These are phyloP conservation scores for Sebastes reedi DNA, from an alignment of 2,797 vertebrate genomes.

Conservation along the genomic window DNA sequence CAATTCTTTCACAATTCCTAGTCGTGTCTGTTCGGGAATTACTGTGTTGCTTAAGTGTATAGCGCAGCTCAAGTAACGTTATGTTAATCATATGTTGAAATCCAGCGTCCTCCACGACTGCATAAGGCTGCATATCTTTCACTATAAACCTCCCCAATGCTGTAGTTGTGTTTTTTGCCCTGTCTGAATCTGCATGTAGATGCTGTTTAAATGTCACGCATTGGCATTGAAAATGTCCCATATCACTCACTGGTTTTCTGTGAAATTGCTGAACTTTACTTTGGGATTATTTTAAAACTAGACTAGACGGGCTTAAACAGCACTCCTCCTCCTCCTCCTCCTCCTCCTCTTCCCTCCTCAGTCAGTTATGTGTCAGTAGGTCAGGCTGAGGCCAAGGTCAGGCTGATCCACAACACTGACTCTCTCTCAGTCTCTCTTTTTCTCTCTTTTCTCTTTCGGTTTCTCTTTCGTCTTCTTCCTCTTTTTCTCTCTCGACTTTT, in stretches of 20 bases:
- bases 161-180: too few species aligned
- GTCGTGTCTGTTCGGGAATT: too few species aligned
- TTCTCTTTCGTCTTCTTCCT: not conserved
- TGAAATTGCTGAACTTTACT: not conserved
- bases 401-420: not conserved
- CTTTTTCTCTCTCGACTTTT: not conserved
- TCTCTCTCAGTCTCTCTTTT: not conserved
- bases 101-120: too few species aligned
- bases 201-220: too few species aligned
- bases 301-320: not conserved
- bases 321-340: not conserved
- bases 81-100: too few species aligned
- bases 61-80: too few species aligned
- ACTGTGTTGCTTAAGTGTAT: too few species aligned
- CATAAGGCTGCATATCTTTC: too few species aligned
- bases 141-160: too few species aligned
- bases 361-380: constrained; percentile 43
- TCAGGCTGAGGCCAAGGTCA: constrained; percentile 38
- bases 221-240: not conserved
- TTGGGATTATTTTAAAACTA: not conserved
- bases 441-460: not conserved
- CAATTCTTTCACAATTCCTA: too few species aligned
- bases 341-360: not conserved
- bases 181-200: too few species aligned
- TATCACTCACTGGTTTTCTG: not conserved